Evolutionary conservation across 1,140 invertebrate genomes (phyloP).

Genomic region (Linepithema humile): DNA sequence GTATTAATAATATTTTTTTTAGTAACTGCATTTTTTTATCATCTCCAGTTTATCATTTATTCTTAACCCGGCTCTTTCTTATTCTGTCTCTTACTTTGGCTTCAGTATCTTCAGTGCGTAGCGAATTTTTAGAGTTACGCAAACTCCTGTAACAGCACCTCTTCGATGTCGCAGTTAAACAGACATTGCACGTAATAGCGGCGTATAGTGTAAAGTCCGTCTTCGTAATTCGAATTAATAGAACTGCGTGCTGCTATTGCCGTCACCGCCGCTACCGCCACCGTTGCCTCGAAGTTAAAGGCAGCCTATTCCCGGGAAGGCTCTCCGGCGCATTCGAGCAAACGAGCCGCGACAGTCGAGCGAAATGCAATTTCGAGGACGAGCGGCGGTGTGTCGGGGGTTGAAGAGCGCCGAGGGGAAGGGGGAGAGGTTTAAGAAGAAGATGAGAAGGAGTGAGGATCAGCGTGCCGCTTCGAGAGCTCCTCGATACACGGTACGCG

Average conservation of each 20-base stretch:
- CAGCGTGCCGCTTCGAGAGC: conserved; percentile 47
- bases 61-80: no score
- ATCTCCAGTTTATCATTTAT: no score
- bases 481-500: conserved; percentile 48
- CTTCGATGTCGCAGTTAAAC: conserved; percentile 56
- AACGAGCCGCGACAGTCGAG: conserved; percentile 60
- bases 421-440: conserved; percentile 45
- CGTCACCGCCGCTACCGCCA: not conserved
- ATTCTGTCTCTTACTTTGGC: no score
- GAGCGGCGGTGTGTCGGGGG: conserved; percentile 33
- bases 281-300: conserved; percentile 49
- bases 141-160: conserved; percentile 33
- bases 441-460: conserved; percentile 52
- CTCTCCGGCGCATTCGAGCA: conserved; percentile 53
- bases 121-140: not conserved
- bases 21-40: no score
- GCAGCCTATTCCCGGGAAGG: conserved; percentile 42
- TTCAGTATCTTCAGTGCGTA: not conserved
- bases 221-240: conserved; percentile 63
- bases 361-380: conserved; percentile 58
- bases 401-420: not conserved
- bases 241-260: conserved; percentile 32
- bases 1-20: no score
- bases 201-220: conserved; percentile 34
- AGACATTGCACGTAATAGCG: conserved; percentile 47